phyloP scores from a whole-genome alignment of 1,140 invertebrate genomes.

The Pogonus chalceus region DNA sequence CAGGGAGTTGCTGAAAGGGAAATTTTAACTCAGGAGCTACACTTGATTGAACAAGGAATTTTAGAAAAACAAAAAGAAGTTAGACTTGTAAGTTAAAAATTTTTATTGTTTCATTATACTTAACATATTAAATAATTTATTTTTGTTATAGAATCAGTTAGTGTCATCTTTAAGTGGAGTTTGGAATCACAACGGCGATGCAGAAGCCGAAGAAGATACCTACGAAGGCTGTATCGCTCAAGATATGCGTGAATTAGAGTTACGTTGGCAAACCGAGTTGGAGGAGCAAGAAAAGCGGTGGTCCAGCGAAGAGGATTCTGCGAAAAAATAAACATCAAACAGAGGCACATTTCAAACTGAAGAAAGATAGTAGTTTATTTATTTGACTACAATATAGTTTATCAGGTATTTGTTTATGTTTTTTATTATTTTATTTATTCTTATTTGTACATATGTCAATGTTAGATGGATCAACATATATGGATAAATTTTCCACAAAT shows the following conservation, averaged over 20 bases:
- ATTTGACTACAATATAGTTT: no score
- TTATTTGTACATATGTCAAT: no score
- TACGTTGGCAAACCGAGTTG: constrained; percentile 53
- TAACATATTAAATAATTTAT: constrained; percentile 1
- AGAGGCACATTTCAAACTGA: not conserved
- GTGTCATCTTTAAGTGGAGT: constrained; percentile 25
- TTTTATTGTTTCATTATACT: not conserved
- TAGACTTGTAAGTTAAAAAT: constrained; percentile 36
- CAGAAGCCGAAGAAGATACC: constrained; percentile 43
- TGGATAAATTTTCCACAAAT: no score
- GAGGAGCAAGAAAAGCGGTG: constrained; percentile 56
- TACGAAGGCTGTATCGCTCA: constrained; percentile 57
- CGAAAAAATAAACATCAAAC: constrained; percentile 29
- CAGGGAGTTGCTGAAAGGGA: constrained; percentile 43
- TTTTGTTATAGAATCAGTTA: constrained; percentile 27
- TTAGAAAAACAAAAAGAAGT: constrained; percentile 54
- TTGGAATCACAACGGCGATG: constrained; percentile 19
- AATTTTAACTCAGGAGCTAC: constrained; percentile 50
- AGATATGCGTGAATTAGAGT: constrained; percentile 55
- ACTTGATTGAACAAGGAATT: constrained; percentile 56
- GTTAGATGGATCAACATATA: no score
- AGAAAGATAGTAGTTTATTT: no score
- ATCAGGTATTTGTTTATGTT: no score
- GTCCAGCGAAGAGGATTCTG: constrained; percentile 49
- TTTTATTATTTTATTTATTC: no score